These are phyloP conservation scores for Streptopelia turtur DNA, from an alignment of 2,797 vertebrate species.

Conservation along the genomic window DNA sequence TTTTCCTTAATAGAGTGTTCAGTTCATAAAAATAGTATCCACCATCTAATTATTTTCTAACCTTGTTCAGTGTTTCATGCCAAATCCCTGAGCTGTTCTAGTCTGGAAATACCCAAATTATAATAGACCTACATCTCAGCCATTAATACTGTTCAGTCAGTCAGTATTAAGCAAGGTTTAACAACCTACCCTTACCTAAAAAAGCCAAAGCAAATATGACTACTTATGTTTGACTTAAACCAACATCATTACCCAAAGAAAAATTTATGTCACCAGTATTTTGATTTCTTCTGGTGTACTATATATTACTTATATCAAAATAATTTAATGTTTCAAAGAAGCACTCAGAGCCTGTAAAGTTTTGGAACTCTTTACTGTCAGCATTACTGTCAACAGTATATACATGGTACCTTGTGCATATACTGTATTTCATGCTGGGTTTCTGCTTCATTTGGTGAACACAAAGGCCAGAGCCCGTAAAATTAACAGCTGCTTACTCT, in stretches of 20 bases:
- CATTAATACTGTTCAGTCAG: neutral
- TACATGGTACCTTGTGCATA: neutral
- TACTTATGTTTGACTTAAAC: neutral
- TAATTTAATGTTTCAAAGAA: constrained; percentile 4
- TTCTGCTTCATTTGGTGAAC: neutral
- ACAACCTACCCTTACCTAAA: neutral
- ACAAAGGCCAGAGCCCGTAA: neutral
- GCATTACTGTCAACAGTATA: constrained; percentile 17
- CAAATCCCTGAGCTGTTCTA: neutral
- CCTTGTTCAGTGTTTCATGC: neutral
- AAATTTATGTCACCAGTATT: rapidly evolving
- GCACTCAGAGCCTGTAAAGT: neutral
- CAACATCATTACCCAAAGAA: neutral
- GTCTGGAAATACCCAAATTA: neutral
- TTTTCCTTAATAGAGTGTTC: neutral
- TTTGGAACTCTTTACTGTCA: neutral
- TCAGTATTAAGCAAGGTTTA: constrained; percentile 9
- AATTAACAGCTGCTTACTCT: neutral
- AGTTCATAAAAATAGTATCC: neutral
- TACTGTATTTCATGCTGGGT: neutral
- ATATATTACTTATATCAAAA: neutral
- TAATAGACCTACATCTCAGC: neutral
- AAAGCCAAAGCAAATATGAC: neutral
- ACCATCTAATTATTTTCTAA: neutral
- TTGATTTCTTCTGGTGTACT: neutral